Evolutionary conservation across 2,113 vertebrate species (phyloP).

Genomic region (Apeltes quadracus): DNA sequence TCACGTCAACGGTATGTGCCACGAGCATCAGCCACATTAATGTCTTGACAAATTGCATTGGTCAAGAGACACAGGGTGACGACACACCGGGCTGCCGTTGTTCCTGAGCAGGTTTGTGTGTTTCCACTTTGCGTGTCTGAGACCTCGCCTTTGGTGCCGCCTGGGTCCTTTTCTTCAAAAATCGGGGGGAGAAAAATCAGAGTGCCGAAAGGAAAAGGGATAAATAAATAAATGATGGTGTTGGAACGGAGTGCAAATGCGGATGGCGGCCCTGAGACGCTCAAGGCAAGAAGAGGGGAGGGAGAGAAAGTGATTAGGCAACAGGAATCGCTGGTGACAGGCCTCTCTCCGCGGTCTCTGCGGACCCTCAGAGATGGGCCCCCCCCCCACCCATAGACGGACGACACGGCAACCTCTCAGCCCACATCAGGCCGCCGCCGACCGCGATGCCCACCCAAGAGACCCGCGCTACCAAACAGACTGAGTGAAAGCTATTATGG

Average conservation of each 20-base stretch:
- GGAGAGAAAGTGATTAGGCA: constrained; percentile 70
- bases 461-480: constrained; percentile 54
- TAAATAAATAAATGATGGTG: constrained; percentile 79
- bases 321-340: constrained; percentile 55
- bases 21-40: constrained; percentile 72
- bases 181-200: constrained; percentile 59
- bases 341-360: constrained; percentile 69
- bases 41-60: constrained; percentile 53
- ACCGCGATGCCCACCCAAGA: constrained; percentile 75
- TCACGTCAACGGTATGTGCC: constrained; percentile 53
- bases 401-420: constrained; percentile 82
- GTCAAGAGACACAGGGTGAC: constrained; percentile 43
- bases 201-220: constrained; percentile 57
- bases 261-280: constrained; percentile 60
- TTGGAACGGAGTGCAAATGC: constrained; percentile 68
- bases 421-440: constrained; percentile 75
- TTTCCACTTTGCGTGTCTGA: constrained; percentile 39
- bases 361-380: constrained; percentile 69
- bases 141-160: constrained; percentile 57
- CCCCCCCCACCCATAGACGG: too few relatives aligned
- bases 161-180: constrained; percentile 56
- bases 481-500: constrained; percentile 76
- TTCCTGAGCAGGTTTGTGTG: not conserved
- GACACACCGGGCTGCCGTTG: not conserved
- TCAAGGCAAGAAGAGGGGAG: constrained; percentile 42